phyloP scores from a whole-genome alignment of 2,888 invertebrate species.

The Odontocolon sp. region DNA sequence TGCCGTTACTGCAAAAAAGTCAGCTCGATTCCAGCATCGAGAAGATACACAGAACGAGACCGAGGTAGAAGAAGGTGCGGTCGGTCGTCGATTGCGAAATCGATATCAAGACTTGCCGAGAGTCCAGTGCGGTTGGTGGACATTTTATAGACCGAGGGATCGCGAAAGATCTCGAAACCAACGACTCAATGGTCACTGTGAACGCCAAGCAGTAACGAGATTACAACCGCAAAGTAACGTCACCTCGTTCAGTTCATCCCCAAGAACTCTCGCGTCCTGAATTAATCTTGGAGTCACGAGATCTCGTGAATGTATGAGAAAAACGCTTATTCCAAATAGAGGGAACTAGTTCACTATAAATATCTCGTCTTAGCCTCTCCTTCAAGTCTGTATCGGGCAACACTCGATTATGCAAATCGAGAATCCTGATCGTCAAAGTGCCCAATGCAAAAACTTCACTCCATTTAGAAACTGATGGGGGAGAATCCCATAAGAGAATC shows the following conservation, averaged over 20 bases:
- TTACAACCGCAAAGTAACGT: not conserved
- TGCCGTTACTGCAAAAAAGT: not conserved
- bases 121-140: not conserved
- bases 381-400: no score
- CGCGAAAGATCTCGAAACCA: not conserved
- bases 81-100: slow-evolving; percentile 29
- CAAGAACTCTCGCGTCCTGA: not conserved
- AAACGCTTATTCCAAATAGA: no score
- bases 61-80: slow-evolving; percentile 25
- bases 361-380: no score
- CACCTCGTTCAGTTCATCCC: not conserved
- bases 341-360: no score
- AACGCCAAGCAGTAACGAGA: not conserved
- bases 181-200: not conserved
- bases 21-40: not conserved
- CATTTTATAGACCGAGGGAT: not conserved
- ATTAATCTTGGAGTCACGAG: no score
- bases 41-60: not conserved
- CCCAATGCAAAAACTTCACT: no score
- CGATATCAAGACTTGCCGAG: not conserved
- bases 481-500: no score
- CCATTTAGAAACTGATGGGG: no score
- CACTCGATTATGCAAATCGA: no score
- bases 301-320: no score
- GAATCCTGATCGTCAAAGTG: no score